Percentiles rank a stretch among this genome's conserved stretches.
Evolutionary conservation across 2,797 vertebrate genomes (phyloP).

Genomic region (Paramormyrops hopkinsi): DNA sequence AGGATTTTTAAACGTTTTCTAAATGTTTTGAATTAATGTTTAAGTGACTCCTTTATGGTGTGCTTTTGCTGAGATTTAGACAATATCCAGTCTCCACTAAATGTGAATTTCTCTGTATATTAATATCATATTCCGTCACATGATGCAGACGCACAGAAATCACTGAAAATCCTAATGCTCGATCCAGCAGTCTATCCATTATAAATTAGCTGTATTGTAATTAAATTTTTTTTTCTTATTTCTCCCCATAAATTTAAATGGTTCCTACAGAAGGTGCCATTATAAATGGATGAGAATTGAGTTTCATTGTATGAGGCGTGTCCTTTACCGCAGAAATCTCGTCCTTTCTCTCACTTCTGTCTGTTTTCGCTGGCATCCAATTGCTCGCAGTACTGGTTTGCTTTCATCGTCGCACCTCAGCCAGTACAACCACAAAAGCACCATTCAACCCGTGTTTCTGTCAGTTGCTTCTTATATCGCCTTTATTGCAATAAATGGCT

Average conservation of each 20-base stretch:
- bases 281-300: neutral
- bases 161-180: neutral
- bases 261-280: neutral
- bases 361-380: neutral
- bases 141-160: no score
- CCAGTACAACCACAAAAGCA: neutral
- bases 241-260: neutral
- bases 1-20: neutral
- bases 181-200: neutral
- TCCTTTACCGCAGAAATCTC: neutral
- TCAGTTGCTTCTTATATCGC: slow-evolving; percentile 28
- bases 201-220: neutral
- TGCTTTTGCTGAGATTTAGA: neutral
- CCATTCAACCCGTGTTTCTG: slow-evolving; percentile 10
- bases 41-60: neutral
- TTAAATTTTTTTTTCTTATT: neutral
- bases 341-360: neutral
- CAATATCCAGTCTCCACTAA: neutral
- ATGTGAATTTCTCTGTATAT: neutral
- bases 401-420: neutral
- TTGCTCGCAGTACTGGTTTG: neutral
- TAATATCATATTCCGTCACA: neutral
- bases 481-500: slow-evolving; percentile 8
- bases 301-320: neutral
- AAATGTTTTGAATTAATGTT: neutral